Conservation (phyloP, 2,113 vertebrate genomes). For the Zapornia atra region DNA sequence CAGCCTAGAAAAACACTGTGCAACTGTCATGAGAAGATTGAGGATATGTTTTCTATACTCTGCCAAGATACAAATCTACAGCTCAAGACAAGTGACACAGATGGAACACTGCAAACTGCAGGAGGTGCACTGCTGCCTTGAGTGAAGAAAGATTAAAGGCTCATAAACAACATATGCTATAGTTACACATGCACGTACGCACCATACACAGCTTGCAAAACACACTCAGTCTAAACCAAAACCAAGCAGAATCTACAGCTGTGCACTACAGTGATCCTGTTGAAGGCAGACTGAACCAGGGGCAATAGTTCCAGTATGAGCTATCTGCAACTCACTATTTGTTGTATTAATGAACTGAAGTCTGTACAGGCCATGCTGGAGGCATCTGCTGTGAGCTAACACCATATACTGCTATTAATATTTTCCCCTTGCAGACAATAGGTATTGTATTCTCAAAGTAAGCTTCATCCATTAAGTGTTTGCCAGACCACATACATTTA, state of each 20-base stretch:
- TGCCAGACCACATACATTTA: not conserved
- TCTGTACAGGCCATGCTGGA: not conserved
- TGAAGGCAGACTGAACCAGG: not conserved
- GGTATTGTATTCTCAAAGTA: not conserved
- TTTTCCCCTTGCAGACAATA: not conserved
- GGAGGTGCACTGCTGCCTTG: not conserved
- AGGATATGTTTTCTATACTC: not conserved
- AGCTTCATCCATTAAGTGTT: not conserved
- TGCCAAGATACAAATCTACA: not conserved
- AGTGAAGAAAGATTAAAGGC: conserved; percentile 4
- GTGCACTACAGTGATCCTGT: not conserved
- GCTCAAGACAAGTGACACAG: not conserved
- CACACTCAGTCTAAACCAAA: not conserved
- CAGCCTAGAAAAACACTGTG: not conserved
- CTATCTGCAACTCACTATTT: not conserved
- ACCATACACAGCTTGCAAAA: not conserved
- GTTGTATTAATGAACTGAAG: not conserved
- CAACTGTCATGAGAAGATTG: conserved; percentile 5
- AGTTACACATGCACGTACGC: fast-evolving
- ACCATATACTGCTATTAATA: not conserved
- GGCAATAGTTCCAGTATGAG: not conserved
- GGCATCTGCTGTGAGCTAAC: not conserved
- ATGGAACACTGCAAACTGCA: not conserved
- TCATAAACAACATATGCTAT: conserved; percentile 13
- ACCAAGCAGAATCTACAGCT: not conserved